phyloP scores from a whole-genome alignment of 2,797 vertebrate species.

The Hippopotamyrus pictus region DNA sequence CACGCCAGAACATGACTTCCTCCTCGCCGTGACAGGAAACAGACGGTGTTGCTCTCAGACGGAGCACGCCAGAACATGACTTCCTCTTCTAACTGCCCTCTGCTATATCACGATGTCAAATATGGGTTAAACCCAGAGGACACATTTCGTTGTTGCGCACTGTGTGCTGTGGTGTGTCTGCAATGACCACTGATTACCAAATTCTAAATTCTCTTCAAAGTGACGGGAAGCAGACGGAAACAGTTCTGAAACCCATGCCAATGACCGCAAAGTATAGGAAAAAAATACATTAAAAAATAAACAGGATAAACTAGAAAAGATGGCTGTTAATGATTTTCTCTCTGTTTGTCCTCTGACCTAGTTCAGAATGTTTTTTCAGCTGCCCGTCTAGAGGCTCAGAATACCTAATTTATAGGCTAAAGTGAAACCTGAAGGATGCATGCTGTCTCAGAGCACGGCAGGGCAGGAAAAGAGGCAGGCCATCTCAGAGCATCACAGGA shows the following conservation, averaged over 20 bases:
- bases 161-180: background rate
- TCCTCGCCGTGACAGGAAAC: background rate
- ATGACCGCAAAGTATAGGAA: background rate
- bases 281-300: constrained; percentile 1
- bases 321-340: background rate
- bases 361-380: background rate
- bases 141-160: background rate
- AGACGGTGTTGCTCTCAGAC: background rate
- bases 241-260: background rate
- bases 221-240: background rate
- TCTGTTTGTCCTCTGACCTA: background rate
- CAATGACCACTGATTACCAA: background rate
- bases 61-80: background rate
- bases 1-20: background rate
- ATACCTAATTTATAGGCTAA: background rate
- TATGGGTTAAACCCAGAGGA: background rate
- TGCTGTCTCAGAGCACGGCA: background rate
- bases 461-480: background rate
- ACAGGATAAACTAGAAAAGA: background rate
- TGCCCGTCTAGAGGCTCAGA: background rate
- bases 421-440: background rate
- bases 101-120: background rate
- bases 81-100: background rate
- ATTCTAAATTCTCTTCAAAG: background rate
- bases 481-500: background rate